Percentiles rank a stretch among this genome's conserved stretches.
These are phyloP conservation scores for Malacoraja senta DNA, from an alignment of 2,797 vertebrate species.

Conservation along the genomic window DNA sequence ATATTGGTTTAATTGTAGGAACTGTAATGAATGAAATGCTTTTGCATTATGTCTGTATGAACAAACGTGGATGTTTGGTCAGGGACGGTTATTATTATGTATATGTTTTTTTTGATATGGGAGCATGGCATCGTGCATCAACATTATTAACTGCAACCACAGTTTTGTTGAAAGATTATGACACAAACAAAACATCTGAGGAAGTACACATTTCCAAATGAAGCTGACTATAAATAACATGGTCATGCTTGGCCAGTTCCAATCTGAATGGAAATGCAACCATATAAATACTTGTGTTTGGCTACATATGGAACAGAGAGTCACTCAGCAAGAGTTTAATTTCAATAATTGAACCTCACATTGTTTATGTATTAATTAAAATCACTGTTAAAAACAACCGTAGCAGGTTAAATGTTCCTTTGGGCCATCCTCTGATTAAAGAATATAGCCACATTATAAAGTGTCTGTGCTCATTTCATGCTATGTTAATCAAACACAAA, in stretches of 20 bases:
- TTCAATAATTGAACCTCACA: conserved; percentile 26
- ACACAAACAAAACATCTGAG: neutral
- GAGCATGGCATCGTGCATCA: neutral
- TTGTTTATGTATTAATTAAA: conserved; percentile 31
- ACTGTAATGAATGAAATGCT: neutral
- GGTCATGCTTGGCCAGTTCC: neutral
- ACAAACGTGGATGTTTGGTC: neutral
- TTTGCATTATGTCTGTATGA: neutral
- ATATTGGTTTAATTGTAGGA: neutral
- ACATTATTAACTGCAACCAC: conserved; percentile 3
- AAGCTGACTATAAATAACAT: neutral
- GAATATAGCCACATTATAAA: conserved; percentile 18
- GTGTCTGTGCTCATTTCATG: conserved; percentile 37
- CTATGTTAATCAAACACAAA: conserved; percentile 44
- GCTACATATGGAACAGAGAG: conserved; percentile 1
- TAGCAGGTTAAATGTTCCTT: conserved; percentile 24
- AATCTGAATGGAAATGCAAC: neutral
- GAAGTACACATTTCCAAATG: neutral
- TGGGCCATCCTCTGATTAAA: neutral
- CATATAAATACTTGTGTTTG: neutral
- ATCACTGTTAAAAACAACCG: conserved; percentile 23
- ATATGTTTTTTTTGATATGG: neutral
- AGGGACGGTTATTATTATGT: neutral
- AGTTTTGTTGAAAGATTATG: neutral
- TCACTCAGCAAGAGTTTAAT: conserved; percentile 28